Evolutionary conservation across 2,113 vertebrate species (phyloP).

Genomic region (Erythrocebus patas): DNA sequence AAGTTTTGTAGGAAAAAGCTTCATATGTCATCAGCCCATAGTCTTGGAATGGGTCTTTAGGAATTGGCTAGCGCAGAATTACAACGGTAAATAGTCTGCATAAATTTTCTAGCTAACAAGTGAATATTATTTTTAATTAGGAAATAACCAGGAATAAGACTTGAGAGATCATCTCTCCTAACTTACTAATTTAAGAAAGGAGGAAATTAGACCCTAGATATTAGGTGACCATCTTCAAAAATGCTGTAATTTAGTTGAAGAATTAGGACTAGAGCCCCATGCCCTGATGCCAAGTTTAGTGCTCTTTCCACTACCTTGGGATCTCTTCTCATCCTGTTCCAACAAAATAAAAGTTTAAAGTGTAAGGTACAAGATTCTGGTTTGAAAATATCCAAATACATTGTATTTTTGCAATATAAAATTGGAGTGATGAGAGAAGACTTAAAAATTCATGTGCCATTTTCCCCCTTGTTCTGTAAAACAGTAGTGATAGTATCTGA

Average conservation of each 20-base stretch:
- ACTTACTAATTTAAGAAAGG: neutral
- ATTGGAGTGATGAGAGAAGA: neutral
- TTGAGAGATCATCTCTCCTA: neutral
- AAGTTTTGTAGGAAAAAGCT: constrained; percentile 46
- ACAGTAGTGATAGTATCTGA: neutral
- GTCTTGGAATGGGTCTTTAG: neutral
- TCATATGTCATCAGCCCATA: constrained; percentile 3
- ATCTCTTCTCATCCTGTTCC: neutral
- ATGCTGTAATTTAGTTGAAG: neutral
- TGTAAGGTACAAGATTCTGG: neutral
- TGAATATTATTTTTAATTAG: constrained; percentile 3
- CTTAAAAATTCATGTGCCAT: neutral
- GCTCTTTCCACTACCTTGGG: neutral
- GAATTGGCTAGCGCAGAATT: neutral
- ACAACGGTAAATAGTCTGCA: neutral
- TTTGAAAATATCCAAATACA: neutral
- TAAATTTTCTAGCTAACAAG: neutral
- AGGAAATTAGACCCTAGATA: neutral
- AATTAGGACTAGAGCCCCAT: neutral
- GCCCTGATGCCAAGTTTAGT: neutral
- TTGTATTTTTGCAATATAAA: neutral
- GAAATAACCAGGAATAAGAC: neutral
- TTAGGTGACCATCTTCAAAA: neutral
- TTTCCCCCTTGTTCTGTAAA: neutral
- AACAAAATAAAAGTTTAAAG: neutral